A percentile compares a stretch with the other conserved stretches of the same genome.
phyloP scores from a whole-genome alignment of 2,888 invertebrate species.

The Chymomyza caudatula region DNA sequence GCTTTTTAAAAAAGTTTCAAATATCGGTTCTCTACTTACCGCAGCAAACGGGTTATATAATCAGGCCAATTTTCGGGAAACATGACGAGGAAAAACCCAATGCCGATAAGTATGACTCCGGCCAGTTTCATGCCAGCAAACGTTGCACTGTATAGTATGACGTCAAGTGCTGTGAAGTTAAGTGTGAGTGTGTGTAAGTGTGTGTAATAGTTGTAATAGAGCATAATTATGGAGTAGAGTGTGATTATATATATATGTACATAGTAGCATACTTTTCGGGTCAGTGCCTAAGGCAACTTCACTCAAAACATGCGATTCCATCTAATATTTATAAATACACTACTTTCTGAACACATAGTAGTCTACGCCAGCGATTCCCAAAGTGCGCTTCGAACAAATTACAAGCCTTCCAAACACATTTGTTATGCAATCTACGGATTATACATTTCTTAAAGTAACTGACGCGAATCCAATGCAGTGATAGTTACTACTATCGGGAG shows the following conservation, averaged over 20 bases:
- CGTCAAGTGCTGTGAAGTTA: slow-evolving; percentile 85
- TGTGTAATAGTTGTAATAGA: neutral
- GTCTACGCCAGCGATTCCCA: neutral
- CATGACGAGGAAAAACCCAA: slow-evolving; percentile 95
- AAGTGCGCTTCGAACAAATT: too few species aligned
- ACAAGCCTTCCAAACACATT: too few species aligned
- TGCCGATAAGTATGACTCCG: slow-evolving; percentile 92
- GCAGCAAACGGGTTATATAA: slow-evolving; percentile 91
- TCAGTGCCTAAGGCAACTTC: neutral
- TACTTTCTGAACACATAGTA: neutral
- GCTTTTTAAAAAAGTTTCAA: slow-evolving; percentile 8
- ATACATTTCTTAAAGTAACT: too few species aligned
- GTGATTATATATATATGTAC: neutral
- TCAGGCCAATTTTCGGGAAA: slow-evolving; percentile 98
- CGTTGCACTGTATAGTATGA: slow-evolving; percentile 88
- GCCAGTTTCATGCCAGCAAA: slow-evolving; percentile 97
- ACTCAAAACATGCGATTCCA: neutral
- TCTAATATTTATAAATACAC: neutral
- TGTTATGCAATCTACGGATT: too few species aligned
- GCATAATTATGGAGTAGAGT: neutral
- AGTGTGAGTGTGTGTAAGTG: neutral
- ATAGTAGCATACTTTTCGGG: neutral
- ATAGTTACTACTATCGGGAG: too few species aligned
- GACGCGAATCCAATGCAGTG: too few species aligned
- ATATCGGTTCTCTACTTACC: slow-evolving; percentile 81